Percentiles rank a stretch among this genome's conserved stretches.
phyloP scores from a whole-genome alignment of 2,888 invertebrate genomes.

The Chymomyza procnemis region DNA sequence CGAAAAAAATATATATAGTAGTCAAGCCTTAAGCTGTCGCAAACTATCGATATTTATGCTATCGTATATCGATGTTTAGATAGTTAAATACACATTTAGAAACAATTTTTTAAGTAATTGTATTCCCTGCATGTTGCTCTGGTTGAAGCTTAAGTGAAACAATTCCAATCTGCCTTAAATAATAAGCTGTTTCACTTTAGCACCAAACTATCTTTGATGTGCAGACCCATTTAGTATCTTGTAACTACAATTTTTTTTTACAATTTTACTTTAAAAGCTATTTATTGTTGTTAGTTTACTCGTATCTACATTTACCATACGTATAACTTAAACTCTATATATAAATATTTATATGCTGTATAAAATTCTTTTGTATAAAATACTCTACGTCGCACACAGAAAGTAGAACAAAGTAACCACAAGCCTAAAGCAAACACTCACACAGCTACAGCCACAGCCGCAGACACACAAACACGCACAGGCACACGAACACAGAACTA shows the following conservation, averaged over 20 bases:
- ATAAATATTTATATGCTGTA: conserved; percentile 12
- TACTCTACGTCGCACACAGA: conserved; percentile 6
- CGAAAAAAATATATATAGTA: too few species aligned
- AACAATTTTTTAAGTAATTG: too few species aligned
- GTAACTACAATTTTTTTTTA: not conserved
- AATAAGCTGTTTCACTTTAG: conserved; percentile 20
- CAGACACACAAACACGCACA: not conserved
- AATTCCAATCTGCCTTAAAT: not conserved
- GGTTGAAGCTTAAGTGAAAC: not conserved
- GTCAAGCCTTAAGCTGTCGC: too few species aligned
- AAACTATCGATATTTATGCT: too few species aligned
- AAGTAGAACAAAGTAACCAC: conserved; percentile 34
- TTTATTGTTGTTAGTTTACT: conserved; percentile 43
- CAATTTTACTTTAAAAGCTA: conserved; percentile 22
- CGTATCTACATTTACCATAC: conserved; percentile 6
- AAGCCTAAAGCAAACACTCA: conserved; percentile 28
- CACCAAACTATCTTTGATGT: conserved; percentile 16
- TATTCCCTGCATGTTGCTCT: conserved; percentile 35
- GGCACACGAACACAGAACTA: not conserved
- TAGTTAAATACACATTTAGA: too few species aligned
- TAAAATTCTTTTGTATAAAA: conserved; percentile 14
- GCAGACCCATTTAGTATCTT: conserved; percentile 10
- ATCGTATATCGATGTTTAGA: too few species aligned
- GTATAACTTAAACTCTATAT: too few species aligned
- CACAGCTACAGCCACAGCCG: conserved; percentile 19